phyloP scores from a whole-genome alignment of 2,888 invertebrate species.

The Phortica okadai region DNA sequence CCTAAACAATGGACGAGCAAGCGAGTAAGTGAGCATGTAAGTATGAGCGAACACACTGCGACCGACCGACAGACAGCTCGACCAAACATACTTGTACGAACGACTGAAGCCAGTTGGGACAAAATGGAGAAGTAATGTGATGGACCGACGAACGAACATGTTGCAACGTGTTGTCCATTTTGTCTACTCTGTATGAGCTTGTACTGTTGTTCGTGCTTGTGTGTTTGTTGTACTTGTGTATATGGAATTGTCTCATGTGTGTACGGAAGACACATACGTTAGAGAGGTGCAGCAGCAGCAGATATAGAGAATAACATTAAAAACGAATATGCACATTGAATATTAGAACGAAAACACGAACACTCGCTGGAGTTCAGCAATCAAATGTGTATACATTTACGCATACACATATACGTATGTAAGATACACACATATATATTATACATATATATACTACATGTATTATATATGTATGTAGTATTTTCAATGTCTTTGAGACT shows the following conservation, averaged over 20 bases:
- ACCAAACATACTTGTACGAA: neutral
- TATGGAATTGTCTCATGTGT: constrained; percentile 65
- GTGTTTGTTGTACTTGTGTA: constrained; percentile 24
- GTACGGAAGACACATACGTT: neutral
- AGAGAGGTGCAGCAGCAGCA: neutral
- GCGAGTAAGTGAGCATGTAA: neutral
- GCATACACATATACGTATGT: constrained; percentile 21
- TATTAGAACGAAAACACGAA: constrained; percentile 42
- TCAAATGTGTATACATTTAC: constrained; percentile 34
- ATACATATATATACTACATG: constrained; percentile 38
- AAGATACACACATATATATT: neutral
- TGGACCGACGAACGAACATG: neutral
- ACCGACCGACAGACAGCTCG: neutral
- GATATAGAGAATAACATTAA: neutral
- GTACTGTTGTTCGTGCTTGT: neutral
- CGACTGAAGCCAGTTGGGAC: neutral
- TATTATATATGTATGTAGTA: constrained; percentile 18
- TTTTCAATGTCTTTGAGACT: neutral
- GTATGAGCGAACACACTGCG: neutral
- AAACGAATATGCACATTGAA: constrained; percentile 18
- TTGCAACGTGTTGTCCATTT: constrained; percentile 18
- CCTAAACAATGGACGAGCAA: constrained; percentile 18
- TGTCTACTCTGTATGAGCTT: neutral
- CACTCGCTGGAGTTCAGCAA: constrained; percentile 1
- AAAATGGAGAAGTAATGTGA: neutral